phyloP scores from a whole-genome alignment of 2,888 invertebrate genomes.

The Amiota minor region DNA sequence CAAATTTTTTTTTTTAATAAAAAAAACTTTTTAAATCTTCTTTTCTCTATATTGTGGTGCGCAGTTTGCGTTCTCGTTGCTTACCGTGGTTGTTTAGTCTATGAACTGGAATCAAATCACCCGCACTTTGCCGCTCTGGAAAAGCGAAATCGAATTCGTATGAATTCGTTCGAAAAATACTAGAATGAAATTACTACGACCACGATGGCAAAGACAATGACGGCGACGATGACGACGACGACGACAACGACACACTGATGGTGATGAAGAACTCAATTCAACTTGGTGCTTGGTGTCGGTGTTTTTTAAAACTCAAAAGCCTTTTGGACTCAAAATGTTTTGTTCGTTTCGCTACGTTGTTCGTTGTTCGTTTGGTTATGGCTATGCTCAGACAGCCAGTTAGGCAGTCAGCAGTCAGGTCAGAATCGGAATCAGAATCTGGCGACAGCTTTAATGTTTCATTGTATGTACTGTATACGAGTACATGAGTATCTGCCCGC shows the following conservation, averaged over 20 bases:
- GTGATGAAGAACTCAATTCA: not conserved
- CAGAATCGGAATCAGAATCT: too few relatives aligned
- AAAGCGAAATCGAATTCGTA: constrained; percentile 7
- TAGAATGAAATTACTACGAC: constrained; percentile 8
- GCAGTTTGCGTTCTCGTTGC: constrained; percentile 45
- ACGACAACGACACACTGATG: not conserved
- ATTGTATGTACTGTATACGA: too few relatives aligned
- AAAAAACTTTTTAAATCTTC: not conserved
- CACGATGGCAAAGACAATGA: not conserved
- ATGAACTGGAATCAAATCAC: constrained; percentile 6
- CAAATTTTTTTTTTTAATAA: not conserved
- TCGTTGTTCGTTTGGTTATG: constrained; percentile 6
- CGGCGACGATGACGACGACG: not conserved
- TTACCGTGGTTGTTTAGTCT: constrained; percentile 35
- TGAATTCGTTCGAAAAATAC: constrained; percentile 7
- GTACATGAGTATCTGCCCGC: too few relatives aligned
- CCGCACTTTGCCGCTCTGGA: constrained; percentile 10
- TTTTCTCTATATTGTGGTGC: constrained; percentile 37
- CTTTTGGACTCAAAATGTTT: not conserved
- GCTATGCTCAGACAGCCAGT: not conserved
- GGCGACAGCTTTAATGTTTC: too few relatives aligned
- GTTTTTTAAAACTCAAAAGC: not conserved
- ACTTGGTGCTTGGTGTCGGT: not conserved
- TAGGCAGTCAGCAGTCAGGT: too few relatives aligned
- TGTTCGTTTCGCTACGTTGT: not conserved